Conservation (phyloP, 2,797 vertebrate species). For the Paramormyrops hopkinsi region DNA sequence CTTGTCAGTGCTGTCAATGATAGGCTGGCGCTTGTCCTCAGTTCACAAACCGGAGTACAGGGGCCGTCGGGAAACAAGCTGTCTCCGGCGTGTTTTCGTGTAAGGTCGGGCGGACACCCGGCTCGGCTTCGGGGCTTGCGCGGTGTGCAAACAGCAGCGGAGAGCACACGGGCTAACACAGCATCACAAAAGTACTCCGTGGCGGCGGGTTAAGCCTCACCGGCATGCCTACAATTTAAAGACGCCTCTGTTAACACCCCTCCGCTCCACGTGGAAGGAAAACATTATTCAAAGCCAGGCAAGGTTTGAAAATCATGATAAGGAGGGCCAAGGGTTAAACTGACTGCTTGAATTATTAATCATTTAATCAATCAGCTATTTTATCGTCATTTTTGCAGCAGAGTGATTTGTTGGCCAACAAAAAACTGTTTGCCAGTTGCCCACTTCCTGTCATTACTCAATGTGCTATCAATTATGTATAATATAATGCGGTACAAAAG, state of each 20-base stretch:
- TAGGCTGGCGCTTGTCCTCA: not conserved
- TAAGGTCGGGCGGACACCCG: not conserved
- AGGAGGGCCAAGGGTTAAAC: not conserved
- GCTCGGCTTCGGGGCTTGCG: not conserved
- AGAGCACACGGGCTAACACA: not conserved
- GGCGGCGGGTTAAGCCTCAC: not conserved
- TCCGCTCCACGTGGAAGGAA: not conserved
- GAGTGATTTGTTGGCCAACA: slow-evolving; percentile 7
- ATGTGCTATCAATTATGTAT: not conserved
- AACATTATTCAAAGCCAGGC: not conserved
- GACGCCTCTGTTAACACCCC: not conserved
- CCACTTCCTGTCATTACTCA: slow-evolving; percentile 1
- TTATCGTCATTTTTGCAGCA: not conserved
- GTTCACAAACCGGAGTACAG: not conserved
- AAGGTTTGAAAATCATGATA: not conserved
- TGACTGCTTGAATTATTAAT: slow-evolving; percentile 5
- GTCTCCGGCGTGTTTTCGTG: not conserved
- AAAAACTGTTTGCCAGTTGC: slow-evolving; percentile 1
- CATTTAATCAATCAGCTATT: slow-evolving; percentile 5
- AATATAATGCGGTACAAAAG: not conserved
- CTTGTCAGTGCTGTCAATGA: not conserved
- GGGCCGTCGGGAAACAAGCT: not conserved
- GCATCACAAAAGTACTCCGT: not conserved
- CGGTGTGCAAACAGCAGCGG: not conserved
- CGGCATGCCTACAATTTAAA: not conserved